A percentile compares a stretch with the other conserved stretches of the same genome.
phyloP scores from a whole-genome alignment of 1,140 invertebrate genomes.

The Propsilocerus akamusi region DNA sequence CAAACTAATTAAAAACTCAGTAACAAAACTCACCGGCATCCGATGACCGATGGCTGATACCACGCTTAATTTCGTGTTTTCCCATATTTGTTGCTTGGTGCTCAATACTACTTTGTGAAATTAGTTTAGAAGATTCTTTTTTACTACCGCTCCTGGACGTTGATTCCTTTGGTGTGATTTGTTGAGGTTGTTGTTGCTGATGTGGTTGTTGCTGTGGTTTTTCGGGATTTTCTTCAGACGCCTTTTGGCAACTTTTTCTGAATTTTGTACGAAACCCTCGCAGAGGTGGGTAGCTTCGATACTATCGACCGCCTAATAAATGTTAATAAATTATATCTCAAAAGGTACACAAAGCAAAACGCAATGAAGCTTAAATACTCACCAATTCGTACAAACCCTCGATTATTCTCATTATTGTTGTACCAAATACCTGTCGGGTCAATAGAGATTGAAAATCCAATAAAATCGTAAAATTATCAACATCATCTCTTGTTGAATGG shows the following conservation, averaged over 20 bases:
- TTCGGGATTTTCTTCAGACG: slow-evolving; percentile 9
- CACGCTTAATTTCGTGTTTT: slow-evolving; percentile 22
- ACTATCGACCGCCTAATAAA: no score
- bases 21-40: slow-evolving; percentile 4
- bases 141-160: not conserved
- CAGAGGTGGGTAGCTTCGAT: slow-evolving; percentile 22
- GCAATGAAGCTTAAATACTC: no score
- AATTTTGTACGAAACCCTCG: slow-evolving; percentile 24
- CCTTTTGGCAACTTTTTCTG: slow-evolving; percentile 15
- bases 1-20: not conserved
- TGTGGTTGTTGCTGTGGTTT: slow-evolving; percentile 10
- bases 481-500: no score
- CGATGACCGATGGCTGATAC: slow-evolving; percentile 8
- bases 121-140: not conserved
- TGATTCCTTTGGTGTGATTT: slow-evolving; percentile 6
- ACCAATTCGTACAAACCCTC: slow-evolving; percentile 25
- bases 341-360: no score
- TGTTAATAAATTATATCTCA: no score
- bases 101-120: not conserved
- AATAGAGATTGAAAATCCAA: no score
- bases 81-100: slow-evolving; percentile 15
- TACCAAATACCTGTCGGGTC: slow-evolving; percentile 25
- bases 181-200: slow-evolving; percentile 16
- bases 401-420: slow-evolving; percentile 20
- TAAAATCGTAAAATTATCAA: no score